A percentile compares a stretch with the other conserved stretches of the same genome.
These are phyloP conservation scores for Drosophila aff. DNA, from an alignment of 1,140 invertebrate species.

Conservation along the genomic window DNA sequence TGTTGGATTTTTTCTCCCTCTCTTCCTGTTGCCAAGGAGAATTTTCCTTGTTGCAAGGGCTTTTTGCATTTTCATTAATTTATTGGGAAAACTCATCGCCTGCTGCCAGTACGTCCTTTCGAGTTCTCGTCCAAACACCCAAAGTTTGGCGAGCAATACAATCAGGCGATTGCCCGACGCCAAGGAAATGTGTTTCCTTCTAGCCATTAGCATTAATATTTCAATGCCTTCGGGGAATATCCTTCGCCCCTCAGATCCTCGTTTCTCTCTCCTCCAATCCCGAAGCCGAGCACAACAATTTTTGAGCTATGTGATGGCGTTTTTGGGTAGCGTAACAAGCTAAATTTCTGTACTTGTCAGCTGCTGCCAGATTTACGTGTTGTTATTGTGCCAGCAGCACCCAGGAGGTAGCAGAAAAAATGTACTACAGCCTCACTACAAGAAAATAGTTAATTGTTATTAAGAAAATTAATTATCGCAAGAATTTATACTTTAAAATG, in stretches of 20 bases:
- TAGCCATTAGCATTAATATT: constrained; percentile 80
- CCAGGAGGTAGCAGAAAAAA: constrained; percentile 24
- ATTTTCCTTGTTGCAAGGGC: constrained; percentile 48
- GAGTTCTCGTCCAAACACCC: constrained; percentile 26
- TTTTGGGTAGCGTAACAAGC: constrained; percentile 51
- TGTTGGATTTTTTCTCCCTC: constrained; percentile 1
- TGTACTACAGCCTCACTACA: background rate
- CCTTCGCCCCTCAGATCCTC: background rate
- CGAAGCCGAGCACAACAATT: constrained; percentile 35
- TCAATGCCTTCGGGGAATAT: constrained; percentile 59
- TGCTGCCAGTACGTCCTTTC: constrained; percentile 32
- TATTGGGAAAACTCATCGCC: constrained; percentile 67
- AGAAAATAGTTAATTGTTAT: background rate
- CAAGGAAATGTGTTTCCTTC: constrained; percentile 67
- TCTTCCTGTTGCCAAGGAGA: constrained; percentile 20
- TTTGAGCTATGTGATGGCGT: constrained; percentile 63
- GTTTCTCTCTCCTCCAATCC: too few relatives aligned
- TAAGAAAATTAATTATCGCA: background rate
- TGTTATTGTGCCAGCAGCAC: constrained; percentile 63
- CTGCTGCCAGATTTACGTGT: constrained; percentile 78
- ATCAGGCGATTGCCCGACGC: constrained; percentile 66
- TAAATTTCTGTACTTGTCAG: constrained; percentile 64
- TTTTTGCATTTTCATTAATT: constrained; percentile 68
- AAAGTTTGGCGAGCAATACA: constrained; percentile 59
- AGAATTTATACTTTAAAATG: background rate